A percentile compares a stretch with the other conserved stretches of the same genome.
phyloP scores from a whole-genome alignment of 2,888 invertebrate species.

The Drosophila aldrichi region DNA sequence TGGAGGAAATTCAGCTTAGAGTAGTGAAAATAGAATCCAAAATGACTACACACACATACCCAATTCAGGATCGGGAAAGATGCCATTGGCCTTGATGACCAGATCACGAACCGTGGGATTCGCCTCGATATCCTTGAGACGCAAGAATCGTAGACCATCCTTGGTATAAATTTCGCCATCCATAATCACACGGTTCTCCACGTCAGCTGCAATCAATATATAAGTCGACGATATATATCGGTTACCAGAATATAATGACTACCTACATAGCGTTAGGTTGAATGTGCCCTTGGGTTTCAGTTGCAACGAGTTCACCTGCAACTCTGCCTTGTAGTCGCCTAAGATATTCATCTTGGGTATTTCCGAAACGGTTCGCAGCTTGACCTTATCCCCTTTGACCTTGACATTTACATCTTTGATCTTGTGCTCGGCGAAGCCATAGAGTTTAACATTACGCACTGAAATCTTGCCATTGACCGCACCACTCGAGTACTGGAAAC shows the following conservation, averaged over 20 bases:
- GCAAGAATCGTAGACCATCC: constrained; percentile 86
- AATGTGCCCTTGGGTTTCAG: constrained; percentile 88
- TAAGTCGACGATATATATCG: neutral
- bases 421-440: constrained; percentile 86
- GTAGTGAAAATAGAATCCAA: no score
- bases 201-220: constrained; percentile 45
- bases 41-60: constrained; percentile 86
- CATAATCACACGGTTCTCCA: constrained; percentile 49
- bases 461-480: constrained; percentile 74
- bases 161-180: constrained; percentile 87
- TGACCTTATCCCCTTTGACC: constrained; percentile 84
- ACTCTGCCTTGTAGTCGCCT: constrained; percentile 88
- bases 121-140: constrained; percentile 87
- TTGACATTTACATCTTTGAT: constrained; percentile 86
- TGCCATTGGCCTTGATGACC: constrained; percentile 87
- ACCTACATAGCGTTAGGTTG: constrained; percentile 88
- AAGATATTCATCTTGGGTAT: constrained; percentile 87
- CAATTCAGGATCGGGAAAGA: constrained; percentile 88
- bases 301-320: constrained; percentile 87
- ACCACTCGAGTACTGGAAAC: constrained; percentile 77
- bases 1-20: neutral
- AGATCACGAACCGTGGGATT: constrained; percentile 88
- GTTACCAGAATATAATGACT: neutral
- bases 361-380: constrained; percentile 85
- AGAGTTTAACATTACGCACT: constrained; percentile 86